A percentile compares a stretch with the other conserved stretches of the same genome.
These are phyloP conservation scores for Diachrysia chrysitis DNA, from an alignment of 2,888 invertebrate species.

Conservation along the genomic window DNA sequence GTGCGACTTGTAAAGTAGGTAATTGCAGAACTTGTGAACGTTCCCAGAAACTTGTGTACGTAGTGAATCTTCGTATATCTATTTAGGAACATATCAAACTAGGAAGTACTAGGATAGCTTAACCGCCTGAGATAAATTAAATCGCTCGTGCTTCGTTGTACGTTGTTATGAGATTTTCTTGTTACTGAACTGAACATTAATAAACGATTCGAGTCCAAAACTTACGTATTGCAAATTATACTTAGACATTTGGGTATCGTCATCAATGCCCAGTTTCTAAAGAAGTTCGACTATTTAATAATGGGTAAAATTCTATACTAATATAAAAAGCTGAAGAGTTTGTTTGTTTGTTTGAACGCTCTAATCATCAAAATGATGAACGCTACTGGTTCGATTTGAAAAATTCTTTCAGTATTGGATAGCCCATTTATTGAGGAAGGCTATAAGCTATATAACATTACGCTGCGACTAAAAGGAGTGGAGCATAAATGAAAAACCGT, in stretches of 20 bases:
- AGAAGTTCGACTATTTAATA: background rate
- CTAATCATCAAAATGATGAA: too few relatives aligned
- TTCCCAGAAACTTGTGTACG: conserved; percentile 38
- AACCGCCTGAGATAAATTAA: conserved; percentile 37
- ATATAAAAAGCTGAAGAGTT: too few relatives aligned
- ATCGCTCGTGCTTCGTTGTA: conserved; percentile 28
- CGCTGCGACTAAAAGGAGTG: too few relatives aligned
- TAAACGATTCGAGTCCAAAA: conserved; percentile 6
- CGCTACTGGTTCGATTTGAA: too few relatives aligned
- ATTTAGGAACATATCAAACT: conserved; percentile 47
- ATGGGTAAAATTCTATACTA: too few relatives aligned
- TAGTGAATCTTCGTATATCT: conserved; percentile 44
- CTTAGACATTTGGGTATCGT: background rate
- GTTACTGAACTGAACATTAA: conserved; percentile 10
- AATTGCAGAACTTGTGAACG: conserved; percentile 58
- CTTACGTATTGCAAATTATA: background rate
- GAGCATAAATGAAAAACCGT: too few relatives aligned
- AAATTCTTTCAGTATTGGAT: too few relatives aligned
- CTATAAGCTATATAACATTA: too few relatives aligned
- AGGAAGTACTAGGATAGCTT: conserved; percentile 30
- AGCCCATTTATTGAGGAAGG: too few relatives aligned
- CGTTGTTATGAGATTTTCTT: conserved; percentile 28
- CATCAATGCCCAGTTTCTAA: background rate
- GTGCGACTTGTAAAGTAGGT: conserved; percentile 51
- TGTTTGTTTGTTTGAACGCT: too few relatives aligned